These are phyloP conservation scores for Brachypodius melanocephalos DNA, from an alignment of 2,113 vertebrate species.

Conservation along the genomic window DNA sequence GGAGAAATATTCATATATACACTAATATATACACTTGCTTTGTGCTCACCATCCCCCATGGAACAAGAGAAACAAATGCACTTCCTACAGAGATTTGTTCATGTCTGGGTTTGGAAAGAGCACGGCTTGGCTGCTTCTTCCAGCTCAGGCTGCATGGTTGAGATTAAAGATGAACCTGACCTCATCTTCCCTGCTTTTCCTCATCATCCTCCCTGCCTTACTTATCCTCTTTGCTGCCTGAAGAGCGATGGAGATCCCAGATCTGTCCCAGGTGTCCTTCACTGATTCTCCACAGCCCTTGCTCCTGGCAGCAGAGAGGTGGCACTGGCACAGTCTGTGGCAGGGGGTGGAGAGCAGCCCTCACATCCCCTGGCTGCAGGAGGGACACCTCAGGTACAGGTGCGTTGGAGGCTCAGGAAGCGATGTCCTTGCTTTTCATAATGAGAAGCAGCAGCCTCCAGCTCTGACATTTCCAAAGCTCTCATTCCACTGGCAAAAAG, in stretches of 20 bases:
- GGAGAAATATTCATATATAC: neutral
- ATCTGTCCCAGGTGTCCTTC: neutral
- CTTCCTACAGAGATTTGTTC: neutral
- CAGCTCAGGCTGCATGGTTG: neutral
- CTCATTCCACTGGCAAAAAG: neutral
- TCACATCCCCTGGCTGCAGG: accelerated
- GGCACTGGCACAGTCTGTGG: neutral
- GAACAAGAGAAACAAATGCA: neutral
- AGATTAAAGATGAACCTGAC: neutral
- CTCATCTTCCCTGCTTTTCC: neutral
- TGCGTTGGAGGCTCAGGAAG: neutral
- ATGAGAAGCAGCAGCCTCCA: neutral
- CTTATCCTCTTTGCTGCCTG: neutral
- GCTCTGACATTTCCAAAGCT: neutral
- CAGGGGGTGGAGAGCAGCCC: neutral
- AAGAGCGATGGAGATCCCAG: neutral
- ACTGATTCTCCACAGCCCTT: neutral
- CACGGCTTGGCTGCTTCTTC: neutral
- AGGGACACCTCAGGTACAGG: neutral
- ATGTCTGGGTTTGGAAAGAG: neutral
- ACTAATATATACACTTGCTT: accelerated
- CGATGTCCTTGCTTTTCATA: neutral
- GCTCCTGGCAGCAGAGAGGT: neutral
- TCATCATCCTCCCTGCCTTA: neutral
- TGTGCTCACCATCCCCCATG: neutral